phyloP scores from a whole-genome alignment of 2,113 vertebrate species.

The Tautogolabrus adspersus region DNA sequence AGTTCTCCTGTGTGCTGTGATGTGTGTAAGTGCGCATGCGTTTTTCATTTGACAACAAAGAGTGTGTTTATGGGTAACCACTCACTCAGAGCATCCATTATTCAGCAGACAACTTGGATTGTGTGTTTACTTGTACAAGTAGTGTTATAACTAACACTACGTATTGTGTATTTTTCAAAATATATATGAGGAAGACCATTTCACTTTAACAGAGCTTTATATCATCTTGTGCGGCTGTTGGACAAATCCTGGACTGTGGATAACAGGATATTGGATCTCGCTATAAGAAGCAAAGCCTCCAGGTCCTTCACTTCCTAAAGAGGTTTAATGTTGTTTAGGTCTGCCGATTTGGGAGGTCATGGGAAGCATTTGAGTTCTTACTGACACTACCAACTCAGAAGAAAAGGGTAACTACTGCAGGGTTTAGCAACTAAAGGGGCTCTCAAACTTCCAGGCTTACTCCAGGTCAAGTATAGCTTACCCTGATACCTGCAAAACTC shows the following conservation, averaged over 20 bases:
- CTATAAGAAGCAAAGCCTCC: conserved; percentile 25
- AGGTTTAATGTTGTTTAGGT: conserved; percentile 42
- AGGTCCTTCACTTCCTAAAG: conserved; percentile 41
- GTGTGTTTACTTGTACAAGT: not conserved
- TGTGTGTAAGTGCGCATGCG: conserved; percentile 3
- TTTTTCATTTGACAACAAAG: not conserved
- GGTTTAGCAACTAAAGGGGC: not conserved
- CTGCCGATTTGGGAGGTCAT: conserved; percentile 42
- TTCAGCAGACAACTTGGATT: not conserved
- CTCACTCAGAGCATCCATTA: not conserved
- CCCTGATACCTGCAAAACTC: not conserved
- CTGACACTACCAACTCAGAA: not conserved
- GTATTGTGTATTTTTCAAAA: not conserved
- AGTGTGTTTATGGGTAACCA: conserved; percentile 8
- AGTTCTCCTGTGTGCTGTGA: conserved; percentile 31
- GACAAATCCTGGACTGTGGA: conserved; percentile 37
- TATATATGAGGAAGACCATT: not conserved
- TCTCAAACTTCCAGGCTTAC: not conserved
- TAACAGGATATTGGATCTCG: conserved; percentile 54
- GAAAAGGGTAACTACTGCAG: not conserved
- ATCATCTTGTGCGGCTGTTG: not conserved
- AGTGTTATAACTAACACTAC: not conserved
- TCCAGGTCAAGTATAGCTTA: not conserved
- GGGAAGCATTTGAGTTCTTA: conserved; percentile 17
- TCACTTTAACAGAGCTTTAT: not conserved